These are phyloP conservation scores for Sthenelais limicola DNA, from an alignment of 2,888 invertebrate species.

Conservation along the genomic window DNA sequence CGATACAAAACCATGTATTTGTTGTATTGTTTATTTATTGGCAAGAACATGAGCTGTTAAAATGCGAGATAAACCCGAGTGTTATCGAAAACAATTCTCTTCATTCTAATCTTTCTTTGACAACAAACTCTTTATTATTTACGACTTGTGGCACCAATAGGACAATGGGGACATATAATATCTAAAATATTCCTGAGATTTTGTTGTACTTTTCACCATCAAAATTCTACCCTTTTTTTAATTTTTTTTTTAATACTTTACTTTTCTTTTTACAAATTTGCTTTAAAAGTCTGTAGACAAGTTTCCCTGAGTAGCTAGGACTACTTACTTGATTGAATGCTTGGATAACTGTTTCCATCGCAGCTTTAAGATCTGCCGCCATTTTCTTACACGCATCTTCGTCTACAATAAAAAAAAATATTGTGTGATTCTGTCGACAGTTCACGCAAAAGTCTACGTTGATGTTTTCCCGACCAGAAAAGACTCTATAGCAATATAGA, in stretches of 20 bases:
- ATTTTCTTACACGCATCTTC: constrained; percentile 15
- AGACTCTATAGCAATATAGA: too few species aligned
- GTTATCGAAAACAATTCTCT: too few species aligned
- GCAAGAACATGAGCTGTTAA: too few species aligned
- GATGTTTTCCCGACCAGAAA: neutral
- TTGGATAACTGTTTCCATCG: constrained; percentile 20
- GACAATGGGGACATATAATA: neutral
- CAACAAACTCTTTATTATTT: too few species aligned
- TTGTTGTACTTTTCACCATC: too few species aligned
- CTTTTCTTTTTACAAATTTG: neutral
- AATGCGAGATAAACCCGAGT: too few species aligned
- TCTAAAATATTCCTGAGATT: neutral
- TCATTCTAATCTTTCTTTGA: too few species aligned
- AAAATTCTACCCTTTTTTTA: neutral
- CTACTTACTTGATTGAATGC: constrained; percentile 14
- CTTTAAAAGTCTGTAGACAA: neutral
- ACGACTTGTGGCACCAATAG: neutral
- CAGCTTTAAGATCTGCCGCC: constrained; percentile 20
- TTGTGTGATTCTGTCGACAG: too few species aligned
- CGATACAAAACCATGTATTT: too few species aligned
- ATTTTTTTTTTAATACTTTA: neutral
- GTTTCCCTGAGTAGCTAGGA: neutral
- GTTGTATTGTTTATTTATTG: too few species aligned
- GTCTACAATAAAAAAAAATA: too few species aligned
- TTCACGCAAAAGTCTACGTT: neutral